Percentiles rank a stretch among this genome's conserved stretches.
Conservation (phyloP, 2,888 invertebrate species). For the Nomada goodeniana region DNA sequence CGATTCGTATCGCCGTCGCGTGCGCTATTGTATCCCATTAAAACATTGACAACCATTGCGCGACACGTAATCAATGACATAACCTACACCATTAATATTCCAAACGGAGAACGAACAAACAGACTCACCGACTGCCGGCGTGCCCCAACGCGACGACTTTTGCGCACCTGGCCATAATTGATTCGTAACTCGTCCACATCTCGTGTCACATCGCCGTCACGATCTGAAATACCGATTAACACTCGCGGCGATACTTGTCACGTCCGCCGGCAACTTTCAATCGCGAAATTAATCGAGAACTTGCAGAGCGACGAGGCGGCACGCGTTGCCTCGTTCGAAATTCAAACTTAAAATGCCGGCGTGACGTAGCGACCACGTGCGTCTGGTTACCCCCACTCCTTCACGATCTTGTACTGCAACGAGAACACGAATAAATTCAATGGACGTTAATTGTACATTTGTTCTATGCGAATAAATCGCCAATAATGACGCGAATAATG, state of each 20-base stretch:
- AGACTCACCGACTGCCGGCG: background rate
- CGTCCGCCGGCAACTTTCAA: background rate
- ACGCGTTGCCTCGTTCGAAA: too few relatives aligned
- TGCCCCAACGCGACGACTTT: too few relatives aligned
- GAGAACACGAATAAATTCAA: background rate
- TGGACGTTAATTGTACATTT: too few relatives aligned
- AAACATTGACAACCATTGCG: too few relatives aligned
- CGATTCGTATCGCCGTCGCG: too few relatives aligned
- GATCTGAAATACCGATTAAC: background rate
- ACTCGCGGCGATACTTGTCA: background rate
- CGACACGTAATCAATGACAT: too few relatives aligned
- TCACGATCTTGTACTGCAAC: background rate
- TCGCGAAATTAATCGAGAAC: background rate
- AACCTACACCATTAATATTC: too few relatives aligned
- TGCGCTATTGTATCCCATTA: too few relatives aligned
- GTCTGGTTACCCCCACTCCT: too few relatives aligned
- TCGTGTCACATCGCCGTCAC: background rate
- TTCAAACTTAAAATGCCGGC: constrained; percentile 1
- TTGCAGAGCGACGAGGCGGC: background rate
- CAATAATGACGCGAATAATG: too few relatives aligned
- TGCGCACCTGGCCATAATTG: too few relatives aligned
- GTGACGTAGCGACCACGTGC: background rate
- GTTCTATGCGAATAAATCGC: too few relatives aligned
- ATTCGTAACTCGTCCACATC: background rate
- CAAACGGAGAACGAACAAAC: background rate